Conservation (phyloP, 2,113 vertebrate genomes). For the rat (Rattus norvegicus) region GRCr8 NC_086022.1:27195501-27196000, state of each 20-base stretch:
- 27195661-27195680: not conserved
- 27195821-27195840: not conserved
- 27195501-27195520: not conserved
- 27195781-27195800: not conserved
- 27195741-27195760: not conserved
- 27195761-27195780: not conserved
- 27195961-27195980: not conserved
- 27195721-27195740: not conserved
- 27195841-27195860: not conserved
- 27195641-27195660: not conserved
- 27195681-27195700: not conserved
- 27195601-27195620: not conserved
- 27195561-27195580: constrained; percentile 1
- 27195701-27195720: not conserved
- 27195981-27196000: not conserved
- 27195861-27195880: not conserved
- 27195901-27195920: not conserved
- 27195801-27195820: not conserved
- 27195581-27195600: not conserved
- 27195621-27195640: not conserved
- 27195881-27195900: constrained; percentile 20
- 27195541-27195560: not conserved
- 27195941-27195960: not conserved
- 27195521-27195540: not conserved
- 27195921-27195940: not conserved